Percentiles rank a stretch among this genome's conserved stretches.
Evolutionary conservation across 2,888 invertebrate species (phyloP).

Genomic region (Drosophila imparisetae): DNA sequence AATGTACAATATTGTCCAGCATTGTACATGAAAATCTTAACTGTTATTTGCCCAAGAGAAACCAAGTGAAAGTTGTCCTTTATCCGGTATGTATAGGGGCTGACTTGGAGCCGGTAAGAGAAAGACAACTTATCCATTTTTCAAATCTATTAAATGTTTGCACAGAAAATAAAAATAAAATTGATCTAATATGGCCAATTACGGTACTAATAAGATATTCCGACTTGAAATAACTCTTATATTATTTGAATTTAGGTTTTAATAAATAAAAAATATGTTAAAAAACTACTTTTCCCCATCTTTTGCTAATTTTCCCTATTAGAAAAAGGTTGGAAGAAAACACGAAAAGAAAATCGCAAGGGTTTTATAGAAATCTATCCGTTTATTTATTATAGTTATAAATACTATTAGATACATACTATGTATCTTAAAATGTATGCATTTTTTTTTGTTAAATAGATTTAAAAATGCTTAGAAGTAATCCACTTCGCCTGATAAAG

Average conservation of each 20-base stretch:
- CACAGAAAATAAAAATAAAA: neutral
- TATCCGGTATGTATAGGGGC: conserved; percentile 1
- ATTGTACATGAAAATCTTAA: conserved; percentile 2
- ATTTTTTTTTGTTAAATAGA: neutral
- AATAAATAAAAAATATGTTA: neutral
- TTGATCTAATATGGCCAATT: neutral
- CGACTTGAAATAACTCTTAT: neutral
- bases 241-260: neutral
- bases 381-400: neutral
- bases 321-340: neutral
- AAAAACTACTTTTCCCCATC: neutral
- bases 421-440: neutral
- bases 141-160: neutral
- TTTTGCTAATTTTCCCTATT: neutral
- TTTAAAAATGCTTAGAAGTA: neutral
- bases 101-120: conserved; percentile 10
- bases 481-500: too few species aligned
- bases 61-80: conserved; percentile 34
- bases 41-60: conserved; percentile 3
- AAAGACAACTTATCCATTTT: neutral
- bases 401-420: neutral
- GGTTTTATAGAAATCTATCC: neutral
- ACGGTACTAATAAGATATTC: neutral
- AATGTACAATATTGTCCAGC: conserved; percentile 14
- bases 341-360: neutral